Percentiles rank a stretch among this genome's conserved stretches.
phyloP scores from a whole-genome alignment of 2,888 invertebrate species.

The Yponomeuta evonymella region DNA sequence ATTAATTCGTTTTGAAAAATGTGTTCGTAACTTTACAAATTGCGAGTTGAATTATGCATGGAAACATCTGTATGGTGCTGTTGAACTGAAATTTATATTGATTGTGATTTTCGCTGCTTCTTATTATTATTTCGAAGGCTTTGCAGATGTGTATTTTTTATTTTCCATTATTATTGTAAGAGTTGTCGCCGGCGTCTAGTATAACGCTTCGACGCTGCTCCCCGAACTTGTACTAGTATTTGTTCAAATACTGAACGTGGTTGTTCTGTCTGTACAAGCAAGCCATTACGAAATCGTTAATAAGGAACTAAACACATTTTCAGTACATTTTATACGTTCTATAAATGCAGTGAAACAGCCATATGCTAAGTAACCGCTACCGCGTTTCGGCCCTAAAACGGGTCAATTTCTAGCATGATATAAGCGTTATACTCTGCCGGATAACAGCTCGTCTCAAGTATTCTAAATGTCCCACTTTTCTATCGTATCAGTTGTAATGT shows the following conservation, averaged over 20 bases:
- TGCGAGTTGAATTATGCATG: neutral
- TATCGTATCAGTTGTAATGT: neutral
- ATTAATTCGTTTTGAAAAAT: neutral
- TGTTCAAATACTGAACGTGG: too few species aligned
- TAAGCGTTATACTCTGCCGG: neutral
- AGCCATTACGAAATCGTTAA: too few species aligned
- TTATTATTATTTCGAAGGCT: conserved; percentile 11
- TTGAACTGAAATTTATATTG: neutral
- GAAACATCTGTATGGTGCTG: neutral
- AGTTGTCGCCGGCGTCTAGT: too few species aligned
- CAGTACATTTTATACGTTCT: too few species aligned
- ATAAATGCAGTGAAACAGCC: too few species aligned
- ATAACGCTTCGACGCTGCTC: too few species aligned
- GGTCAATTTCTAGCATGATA: neutral
- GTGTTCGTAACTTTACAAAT: neutral
- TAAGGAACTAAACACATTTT: too few species aligned
- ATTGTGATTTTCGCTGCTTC: neutral
- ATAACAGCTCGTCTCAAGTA: neutral
- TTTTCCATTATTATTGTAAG: neutral
- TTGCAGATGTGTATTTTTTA: conserved; percentile 2
- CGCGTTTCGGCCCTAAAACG: too few species aligned
- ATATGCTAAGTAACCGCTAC: too few species aligned
- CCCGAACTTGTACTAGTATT: too few species aligned
- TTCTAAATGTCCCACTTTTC: neutral
- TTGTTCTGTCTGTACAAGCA: too few species aligned